A percentile compares a stretch with the other conserved stretches of the same genome.
Conservation (phyloP, 2,113 vertebrate genomes). For the Acanthochromis polyacanthus region DNA sequence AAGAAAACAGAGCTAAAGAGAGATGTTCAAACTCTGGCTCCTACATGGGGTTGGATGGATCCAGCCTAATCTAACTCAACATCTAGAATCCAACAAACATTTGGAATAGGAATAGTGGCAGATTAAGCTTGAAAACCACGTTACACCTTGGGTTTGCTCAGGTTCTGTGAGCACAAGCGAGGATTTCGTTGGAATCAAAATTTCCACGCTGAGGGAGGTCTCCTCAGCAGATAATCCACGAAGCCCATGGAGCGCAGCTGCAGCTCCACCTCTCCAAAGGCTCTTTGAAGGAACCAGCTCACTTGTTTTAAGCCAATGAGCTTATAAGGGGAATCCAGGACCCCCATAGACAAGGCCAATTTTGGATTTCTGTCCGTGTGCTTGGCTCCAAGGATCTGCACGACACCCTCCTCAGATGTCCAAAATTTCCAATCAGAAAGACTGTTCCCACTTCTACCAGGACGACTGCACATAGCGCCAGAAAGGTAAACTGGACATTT, state of each 20-base stretch:
- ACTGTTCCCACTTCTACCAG: not conserved
- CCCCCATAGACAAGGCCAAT: not conserved
- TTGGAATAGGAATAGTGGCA: not conserved
- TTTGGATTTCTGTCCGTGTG: not conserved
- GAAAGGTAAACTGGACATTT: not conserved
- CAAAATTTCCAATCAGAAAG: not conserved
- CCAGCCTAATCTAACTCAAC: not conserved
- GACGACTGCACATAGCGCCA: too few relatives aligned
- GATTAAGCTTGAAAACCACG: not conserved
- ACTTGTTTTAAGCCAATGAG: too few relatives aligned
- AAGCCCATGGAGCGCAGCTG: too few relatives aligned
- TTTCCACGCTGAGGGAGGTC: too few relatives aligned
- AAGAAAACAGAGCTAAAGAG: not conserved
- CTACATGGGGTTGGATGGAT: not conserved
- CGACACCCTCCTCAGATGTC: not conserved
- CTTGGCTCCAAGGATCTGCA: not conserved
- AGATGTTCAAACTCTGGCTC: constrained; percentile 12
- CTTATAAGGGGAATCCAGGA: not conserved
- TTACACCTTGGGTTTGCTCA: too few relatives aligned
- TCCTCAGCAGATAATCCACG: too few relatives aligned
- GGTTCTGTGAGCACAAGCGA: too few relatives aligned
- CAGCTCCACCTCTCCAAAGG: too few relatives aligned
- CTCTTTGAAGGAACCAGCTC: too few relatives aligned
- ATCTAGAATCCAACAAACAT: not conserved
- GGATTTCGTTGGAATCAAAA: too few relatives aligned